Evolutionary conservation across 1,140 invertebrate genomes (phyloP).

Genomic region (Cotesia glomerata): DNA sequence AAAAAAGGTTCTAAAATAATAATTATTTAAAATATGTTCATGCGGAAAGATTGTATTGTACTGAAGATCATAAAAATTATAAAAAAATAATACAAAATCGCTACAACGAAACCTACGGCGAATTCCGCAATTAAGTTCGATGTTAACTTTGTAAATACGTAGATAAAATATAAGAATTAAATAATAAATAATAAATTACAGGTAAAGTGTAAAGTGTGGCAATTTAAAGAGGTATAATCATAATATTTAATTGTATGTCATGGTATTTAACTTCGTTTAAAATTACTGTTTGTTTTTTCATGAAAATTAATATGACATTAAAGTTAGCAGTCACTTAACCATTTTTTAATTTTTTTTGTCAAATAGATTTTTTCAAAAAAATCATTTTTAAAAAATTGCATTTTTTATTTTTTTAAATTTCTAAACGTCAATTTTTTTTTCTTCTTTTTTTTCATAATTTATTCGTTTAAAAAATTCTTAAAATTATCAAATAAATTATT

Average conservation of each 20-base stretch:
- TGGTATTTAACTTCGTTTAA: no score
- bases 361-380: no score
- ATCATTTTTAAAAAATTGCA: no score
- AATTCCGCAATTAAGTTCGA: slow-evolving; percentile 48
- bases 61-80: not conserved
- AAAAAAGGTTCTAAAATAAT: slow-evolving; percentile 36
- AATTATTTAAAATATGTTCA: slow-evolving; percentile 5
- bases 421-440: no score
- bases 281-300: no score
- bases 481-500: no score
- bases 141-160: slow-evolving; percentile 52
- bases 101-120: slow-evolving; percentile 10
- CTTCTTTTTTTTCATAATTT: no score
- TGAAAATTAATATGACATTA: no score
- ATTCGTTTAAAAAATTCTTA: no score
- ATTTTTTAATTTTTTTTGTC: no score
- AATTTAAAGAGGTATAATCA: slow-evolving; percentile 45
- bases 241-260: slow-evolving; percentile 10
- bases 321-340: no score
- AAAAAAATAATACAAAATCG: not conserved
- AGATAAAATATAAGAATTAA: slow-evolving; percentile 46
- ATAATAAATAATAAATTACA: slow-evolving; percentile 24
- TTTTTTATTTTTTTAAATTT: no score
- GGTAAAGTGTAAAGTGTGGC: slow-evolving; percentile 58
- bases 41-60: not conserved